phyloP scores from a whole-genome alignment of 2,113 vertebrate species.

The Otus sunia region DNA sequence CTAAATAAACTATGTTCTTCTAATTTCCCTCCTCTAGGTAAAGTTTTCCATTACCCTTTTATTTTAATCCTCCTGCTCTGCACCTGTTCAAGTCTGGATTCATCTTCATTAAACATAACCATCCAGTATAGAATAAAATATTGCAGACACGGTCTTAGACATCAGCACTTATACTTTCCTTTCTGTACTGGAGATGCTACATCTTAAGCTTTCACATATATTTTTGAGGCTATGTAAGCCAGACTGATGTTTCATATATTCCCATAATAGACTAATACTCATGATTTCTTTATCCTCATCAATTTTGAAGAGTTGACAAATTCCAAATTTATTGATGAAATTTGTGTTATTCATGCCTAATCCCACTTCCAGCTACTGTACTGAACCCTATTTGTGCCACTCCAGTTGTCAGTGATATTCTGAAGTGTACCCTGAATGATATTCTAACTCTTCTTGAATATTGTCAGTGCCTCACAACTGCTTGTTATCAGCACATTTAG shows the following conservation, averaged over 20 bases:
- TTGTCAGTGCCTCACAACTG: background rate
- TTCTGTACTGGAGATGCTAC: background rate
- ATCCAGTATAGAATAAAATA: background rate
- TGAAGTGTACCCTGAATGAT: background rate
- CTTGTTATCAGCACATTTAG: constrained; percentile 22
- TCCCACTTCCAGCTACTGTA: background rate
- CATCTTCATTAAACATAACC: background rate
- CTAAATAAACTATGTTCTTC: background rate
- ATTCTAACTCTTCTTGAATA: background rate
- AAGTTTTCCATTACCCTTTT: background rate
- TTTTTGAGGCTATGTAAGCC: background rate
- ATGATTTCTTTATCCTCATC: background rate
- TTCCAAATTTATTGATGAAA: background rate
- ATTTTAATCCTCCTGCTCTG: background rate
- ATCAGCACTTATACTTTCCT: background rate
- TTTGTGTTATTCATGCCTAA: background rate
- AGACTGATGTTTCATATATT: background rate
- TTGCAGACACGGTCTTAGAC: background rate
- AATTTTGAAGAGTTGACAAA: background rate
- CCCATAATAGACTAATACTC: background rate
- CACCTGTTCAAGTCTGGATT: background rate
- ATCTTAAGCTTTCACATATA: background rate
- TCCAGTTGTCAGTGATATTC: background rate
- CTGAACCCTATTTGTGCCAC: background rate
- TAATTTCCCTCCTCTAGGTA: background rate